A percentile compares a stretch with the other conserved stretches of the same genome.
Conservation (phyloP, 1,140 invertebrate genomes). For the Drosophila asahinai region DNA sequence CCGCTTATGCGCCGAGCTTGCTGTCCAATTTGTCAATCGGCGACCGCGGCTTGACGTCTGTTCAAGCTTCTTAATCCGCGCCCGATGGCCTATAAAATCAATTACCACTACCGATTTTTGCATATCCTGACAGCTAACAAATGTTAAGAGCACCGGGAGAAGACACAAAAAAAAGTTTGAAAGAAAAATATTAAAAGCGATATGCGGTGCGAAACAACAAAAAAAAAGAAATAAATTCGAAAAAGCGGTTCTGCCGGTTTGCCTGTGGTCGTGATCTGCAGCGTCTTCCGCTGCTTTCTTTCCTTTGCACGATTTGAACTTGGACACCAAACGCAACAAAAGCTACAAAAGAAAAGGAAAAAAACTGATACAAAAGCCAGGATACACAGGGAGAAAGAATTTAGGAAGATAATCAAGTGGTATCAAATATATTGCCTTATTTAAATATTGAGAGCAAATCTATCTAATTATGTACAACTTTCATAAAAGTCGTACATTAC, state of each 20-base stretch:
- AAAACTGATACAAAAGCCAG: constrained; percentile 18
- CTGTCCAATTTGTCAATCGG: constrained; percentile 44
- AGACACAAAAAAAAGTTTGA: constrained; percentile 22
- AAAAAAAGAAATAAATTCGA: constrained; percentile 36
- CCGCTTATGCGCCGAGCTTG: constrained; percentile 29
- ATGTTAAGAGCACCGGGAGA: constrained; percentile 33
- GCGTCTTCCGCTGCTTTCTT: constrained; percentile 69
- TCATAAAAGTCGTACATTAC: no score
- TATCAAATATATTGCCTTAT: no score
- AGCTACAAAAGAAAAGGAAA: constrained; percentile 29
- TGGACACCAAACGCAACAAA: constrained; percentile 70
- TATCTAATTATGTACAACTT: no score
- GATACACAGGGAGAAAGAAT: constrained; percentile 8
- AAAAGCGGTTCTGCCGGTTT: constrained; percentile 81
- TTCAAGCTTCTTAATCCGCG: constrained; percentile 28
- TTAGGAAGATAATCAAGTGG: no score
- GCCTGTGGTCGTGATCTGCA: constrained; percentile 72
- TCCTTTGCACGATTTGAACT: constrained; percentile 82
- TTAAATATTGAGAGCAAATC: no score
- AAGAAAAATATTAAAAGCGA: constrained; percentile 16
- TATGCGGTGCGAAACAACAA: constrained; percentile 28
- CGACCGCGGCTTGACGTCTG: neutral
- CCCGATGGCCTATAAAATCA: constrained; percentile 36
- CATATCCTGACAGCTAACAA: constrained; percentile 46
- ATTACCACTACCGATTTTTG: constrained; percentile 35